Evolutionary conservation across 2,797 vertebrate genomes (phyloP), one percentile per base, ranked within the genome.

Genomic region (Muscicapa striata): DNA sequence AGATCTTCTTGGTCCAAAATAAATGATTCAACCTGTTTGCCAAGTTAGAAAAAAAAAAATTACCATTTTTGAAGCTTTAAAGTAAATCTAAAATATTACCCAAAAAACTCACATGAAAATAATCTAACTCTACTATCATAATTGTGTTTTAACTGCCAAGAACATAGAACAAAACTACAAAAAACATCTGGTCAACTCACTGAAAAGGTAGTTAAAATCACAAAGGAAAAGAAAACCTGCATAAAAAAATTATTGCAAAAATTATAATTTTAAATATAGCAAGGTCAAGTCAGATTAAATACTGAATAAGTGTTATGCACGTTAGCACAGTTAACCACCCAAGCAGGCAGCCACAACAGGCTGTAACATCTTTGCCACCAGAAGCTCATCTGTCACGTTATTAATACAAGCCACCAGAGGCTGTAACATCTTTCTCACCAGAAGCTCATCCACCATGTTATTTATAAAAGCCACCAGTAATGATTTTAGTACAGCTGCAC

Each of bases 1-100:
- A 99, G 98, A 98, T 99, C 99, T 97, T 99, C 99, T 98, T 99
- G 99, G 98, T 99, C 99, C 98, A 99, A 98, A 97, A 99, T 99
- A 97, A 99, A 99, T 54, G 99, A 99, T 97, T 99, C 99, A 89
- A 99, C 99, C 99, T 99, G 94, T 98, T 97, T 83, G 62, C 11
- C 63, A 94, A 97, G 54, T 90, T 32, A 55, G 67, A 97, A 86
- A 95, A 95, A 85, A 87, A 6, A 93, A 68, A 57, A 40, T 95
- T 88, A 96, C 5, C 9, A 69, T 41, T 90, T 90, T 75, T 62
- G 54, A 81, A 72, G 21, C 29, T 75, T 68, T 55, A 18, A 34
- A 40, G 15, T 46, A 36, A 64, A 77, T 41, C 4, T 49, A 61
- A 57, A 74, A 41, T 41, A 80, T 10, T n/a, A 67, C 5, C 14